phyloP scores from a whole-genome alignment of 2,113 vertebrate species.

The Proteles cristata region DNA sequence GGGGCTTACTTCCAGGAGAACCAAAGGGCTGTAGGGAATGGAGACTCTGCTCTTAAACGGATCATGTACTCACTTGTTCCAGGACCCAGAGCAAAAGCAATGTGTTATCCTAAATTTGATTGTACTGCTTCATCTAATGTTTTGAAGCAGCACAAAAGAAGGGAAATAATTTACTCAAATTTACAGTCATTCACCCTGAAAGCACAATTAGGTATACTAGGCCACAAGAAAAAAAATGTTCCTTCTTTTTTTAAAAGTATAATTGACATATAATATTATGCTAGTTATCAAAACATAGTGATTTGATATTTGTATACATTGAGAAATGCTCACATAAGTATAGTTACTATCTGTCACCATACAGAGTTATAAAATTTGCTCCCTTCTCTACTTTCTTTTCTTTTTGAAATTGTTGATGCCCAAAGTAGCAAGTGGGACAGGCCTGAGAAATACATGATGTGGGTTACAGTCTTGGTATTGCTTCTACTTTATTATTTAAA shows the following conservation, averaged over 20 bases:
- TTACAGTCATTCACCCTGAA: constrained; percentile 46
- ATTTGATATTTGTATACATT: background rate
- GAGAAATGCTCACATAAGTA: background rate
- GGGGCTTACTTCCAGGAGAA: background rate
- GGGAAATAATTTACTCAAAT: constrained; percentile 21
- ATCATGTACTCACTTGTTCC: background rate
- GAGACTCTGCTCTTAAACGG: background rate
- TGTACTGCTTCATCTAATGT: constrained; percentile 31
- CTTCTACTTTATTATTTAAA: background rate
- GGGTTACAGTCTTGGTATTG: background rate
- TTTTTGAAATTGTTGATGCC: background rate
- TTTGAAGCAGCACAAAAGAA: constrained; percentile 51
- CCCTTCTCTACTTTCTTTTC: background rate
- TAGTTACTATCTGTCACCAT: background rate
- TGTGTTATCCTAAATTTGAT: constrained; percentile 63
- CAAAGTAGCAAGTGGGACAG: background rate
- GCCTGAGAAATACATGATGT: background rate
- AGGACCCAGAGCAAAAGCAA: background rate
- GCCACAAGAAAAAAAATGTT: background rate
- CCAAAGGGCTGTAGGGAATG: background rate
- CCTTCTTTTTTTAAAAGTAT: background rate
- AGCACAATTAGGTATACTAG: constrained; percentile 25
- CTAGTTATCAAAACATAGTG: background rate
- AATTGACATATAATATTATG: background rate
- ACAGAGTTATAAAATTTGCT: background rate